Base-by-base conservation (phyloP, 2,797 vertebrate species). In the Simalia tracyae region DNA sequence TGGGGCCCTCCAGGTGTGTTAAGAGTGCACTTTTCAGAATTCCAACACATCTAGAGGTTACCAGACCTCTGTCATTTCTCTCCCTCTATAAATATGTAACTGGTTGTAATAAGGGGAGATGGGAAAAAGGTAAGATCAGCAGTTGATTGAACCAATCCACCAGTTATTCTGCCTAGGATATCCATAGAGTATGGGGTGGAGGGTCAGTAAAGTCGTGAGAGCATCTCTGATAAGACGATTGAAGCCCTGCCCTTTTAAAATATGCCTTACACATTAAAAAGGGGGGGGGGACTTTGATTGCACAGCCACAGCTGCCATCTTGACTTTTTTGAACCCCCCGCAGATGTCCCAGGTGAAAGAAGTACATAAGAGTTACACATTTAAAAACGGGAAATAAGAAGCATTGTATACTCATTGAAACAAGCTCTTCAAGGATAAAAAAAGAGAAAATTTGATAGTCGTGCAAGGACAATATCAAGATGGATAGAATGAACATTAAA, bases 391-490 rank as follows among this genome's bases (percentile, higher is more conserved):
- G 28, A 87, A 2, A 14, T 93, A 90, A 76, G 42, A 76, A 22
- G 1, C 63, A 31, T 19, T 56, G 26, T 86, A 7, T 90, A 19
- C 59, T 94, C 89, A 88, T 31, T 8, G 94, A 94, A 96, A 88
- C 85, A 7, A 68, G 17, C 63, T 88, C 60, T 92, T 95, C 61
- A 94, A 94, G 88, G 90, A 90, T 84, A 59, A 5, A 14, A 59
- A 81, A 46, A 57, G 57, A 61, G 46, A 50, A 7, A 60, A 60
- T 63, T 31, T 97, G 95, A 96, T 97, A 96, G 95, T 96, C 94
- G 95, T 96, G 96, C 94, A 96, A 95, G 95, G 96, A 88, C 95
- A 93, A 93, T 87, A 89, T n/a, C 26, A 93, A 92, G 87, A 96
- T 93, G 86, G 92, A 93, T 93, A n/a, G 88, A 17, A 87, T 72